phyloP scores from a whole-genome alignment of 2,888 invertebrate genomes.

The Gymnosoma rotundatum region DNA sequence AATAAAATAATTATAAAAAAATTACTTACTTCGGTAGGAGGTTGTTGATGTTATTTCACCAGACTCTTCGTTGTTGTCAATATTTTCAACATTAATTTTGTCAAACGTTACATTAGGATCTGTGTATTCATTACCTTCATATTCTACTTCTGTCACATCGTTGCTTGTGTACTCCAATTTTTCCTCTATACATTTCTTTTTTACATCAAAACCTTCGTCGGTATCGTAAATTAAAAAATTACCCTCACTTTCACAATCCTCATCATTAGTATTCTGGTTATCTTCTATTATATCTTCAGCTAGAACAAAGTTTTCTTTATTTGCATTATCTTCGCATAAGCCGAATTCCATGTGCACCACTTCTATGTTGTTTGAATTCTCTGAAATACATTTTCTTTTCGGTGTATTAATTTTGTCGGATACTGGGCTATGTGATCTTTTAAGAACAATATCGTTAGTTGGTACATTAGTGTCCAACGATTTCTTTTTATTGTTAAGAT shows the following conservation, averaged over 20 bases:
- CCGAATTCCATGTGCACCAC: constrained; percentile 15
- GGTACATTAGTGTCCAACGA: background rate
- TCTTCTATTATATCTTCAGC: constrained; percentile 23
- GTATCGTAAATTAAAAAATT: constrained; percentile 57
- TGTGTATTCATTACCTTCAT: constrained; percentile 37
- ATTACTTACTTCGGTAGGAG: constrained; percentile 56
- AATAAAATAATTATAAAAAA: too few species aligned
- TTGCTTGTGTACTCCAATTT: constrained; percentile 1
- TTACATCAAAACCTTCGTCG: constrained; percentile 37
- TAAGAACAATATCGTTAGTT: background rate
- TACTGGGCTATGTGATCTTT: background rate
- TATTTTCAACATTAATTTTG: constrained; percentile 51
- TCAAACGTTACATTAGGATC: constrained; percentile 41
- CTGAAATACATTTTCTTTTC: background rate
- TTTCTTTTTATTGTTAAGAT: constrained; percentile 68
- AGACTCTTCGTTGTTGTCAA: constrained; percentile 60
- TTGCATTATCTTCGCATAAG: background rate
- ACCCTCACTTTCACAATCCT: constrained; percentile 52
- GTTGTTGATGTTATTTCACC: constrained; percentile 45
- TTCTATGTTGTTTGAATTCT: constrained; percentile 14
- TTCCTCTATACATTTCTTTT: constrained; percentile 15
- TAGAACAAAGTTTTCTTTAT: constrained; percentile 30
- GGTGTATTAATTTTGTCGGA: background rate
- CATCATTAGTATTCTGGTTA: constrained; percentile 25
- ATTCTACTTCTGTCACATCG: constrained; percentile 23